These are phyloP conservation scores for Euura lappo DNA, from an alignment of 1,140 invertebrate genomes.

Conservation along the genomic window DNA sequence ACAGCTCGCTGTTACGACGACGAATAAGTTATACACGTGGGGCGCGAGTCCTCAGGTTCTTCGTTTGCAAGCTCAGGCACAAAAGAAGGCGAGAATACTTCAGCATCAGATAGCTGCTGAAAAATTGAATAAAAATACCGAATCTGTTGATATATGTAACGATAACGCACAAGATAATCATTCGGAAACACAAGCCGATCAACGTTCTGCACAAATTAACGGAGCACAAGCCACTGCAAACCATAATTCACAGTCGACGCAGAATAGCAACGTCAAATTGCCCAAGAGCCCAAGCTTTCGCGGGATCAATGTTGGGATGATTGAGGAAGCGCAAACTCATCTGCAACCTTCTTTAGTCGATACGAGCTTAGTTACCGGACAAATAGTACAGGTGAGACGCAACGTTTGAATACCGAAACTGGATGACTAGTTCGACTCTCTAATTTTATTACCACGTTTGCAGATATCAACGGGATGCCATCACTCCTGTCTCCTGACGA, in stretches of 20 bases:
- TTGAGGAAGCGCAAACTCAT: constrained; percentile 57
- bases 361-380: constrained; percentile 63
- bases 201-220: constrained; percentile 14
- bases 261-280: constrained; percentile 22
- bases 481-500: constrained; percentile 71
- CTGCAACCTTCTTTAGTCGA: constrained; percentile 65
- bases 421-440: neutral
- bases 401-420: too few species aligned
- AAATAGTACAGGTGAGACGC: constrained; percentile 62
- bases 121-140: constrained; percentile 40
- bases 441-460: constrained; percentile 20
- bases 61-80: constrained; percentile 70
- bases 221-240: constrained; percentile 17
- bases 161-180: constrained; percentile 11
- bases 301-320: constrained; percentile 41
- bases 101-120: constrained; percentile 54
- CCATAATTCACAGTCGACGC: constrained; percentile 22
- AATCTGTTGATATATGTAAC: constrained; percentile 26
- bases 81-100: constrained; percentile 63
- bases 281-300: constrained; percentile 29
- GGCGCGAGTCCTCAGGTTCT: constrained; percentile 80
- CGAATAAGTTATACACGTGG: constrained; percentile 77
- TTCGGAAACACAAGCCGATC: constrained; percentile 7
- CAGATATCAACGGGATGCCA: constrained; percentile 72
- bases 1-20: constrained; percentile 72